phyloP scores from a whole-genome alignment of 2,113 vertebrate species.

The Campylomormyrus numenius region DNA sequence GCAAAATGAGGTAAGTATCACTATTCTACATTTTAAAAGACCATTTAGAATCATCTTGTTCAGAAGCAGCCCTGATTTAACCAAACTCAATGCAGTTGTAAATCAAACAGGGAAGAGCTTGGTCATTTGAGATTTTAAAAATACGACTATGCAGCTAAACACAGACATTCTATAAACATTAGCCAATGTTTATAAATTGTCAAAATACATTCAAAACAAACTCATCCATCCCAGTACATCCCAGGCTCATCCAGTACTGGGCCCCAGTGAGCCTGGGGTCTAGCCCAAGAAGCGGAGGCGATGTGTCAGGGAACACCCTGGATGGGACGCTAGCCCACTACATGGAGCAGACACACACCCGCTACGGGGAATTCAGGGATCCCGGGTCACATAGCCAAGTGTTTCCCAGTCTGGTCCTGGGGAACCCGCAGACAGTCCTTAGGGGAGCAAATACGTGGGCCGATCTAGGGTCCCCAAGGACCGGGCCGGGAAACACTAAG shows the following conservation, averaged over 20 bases:
- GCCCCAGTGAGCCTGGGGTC: background rate
- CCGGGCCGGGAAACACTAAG: background rate
- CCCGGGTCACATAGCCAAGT: background rate
- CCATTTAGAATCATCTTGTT: background rate
- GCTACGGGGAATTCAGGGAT: background rate
- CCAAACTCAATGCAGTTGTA: too few relatives aligned
- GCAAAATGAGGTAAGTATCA: too few relatives aligned
- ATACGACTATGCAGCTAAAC: too few relatives aligned
- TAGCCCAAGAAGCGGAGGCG: background rate
- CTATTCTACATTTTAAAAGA: background rate
- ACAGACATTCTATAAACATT: too few relatives aligned
- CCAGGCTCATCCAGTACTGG: background rate
- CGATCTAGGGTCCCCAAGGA: background rate
- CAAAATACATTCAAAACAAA: background rate
- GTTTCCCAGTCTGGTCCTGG: background rate
- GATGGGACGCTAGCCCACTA: background rate
- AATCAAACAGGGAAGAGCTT: too few relatives aligned
- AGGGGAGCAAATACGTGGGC: background rate
- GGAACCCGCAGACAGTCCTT: background rate
- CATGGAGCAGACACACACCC: background rate
- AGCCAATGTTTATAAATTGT: too few relatives aligned
- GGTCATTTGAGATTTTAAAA: background rate
- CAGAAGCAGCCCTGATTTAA: background rate
- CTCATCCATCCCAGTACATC: background rate
- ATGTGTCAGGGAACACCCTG: background rate